Base-by-base conservation (phyloP, 2,888 invertebrate species). In the Callyntrura guangdongensis region DNA sequence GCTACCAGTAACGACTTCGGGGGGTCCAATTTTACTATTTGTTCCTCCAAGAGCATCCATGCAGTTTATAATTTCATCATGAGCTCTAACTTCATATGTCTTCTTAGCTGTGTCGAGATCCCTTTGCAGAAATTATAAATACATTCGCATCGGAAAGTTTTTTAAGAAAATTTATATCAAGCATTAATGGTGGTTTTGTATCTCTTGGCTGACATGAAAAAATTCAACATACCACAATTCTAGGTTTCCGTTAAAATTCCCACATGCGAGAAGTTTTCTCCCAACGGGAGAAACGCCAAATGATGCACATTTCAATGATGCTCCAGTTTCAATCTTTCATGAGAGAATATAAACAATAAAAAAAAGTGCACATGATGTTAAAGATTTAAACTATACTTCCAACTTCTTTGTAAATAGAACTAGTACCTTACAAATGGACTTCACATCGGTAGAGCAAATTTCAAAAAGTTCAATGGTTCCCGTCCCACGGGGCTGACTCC, bases 1-100 rank as follows among this genome's bases (percentile, higher is more conserved):
- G 93, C 98, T 97, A 5, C 98, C 99, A 5, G 99, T 99, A 0
- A 97, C 98, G 94, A 99, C 97, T 96, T 99, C 99, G 8, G 99
- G 99, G 1, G 99, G 98, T 17, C 99, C 99, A 56, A 81, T 69
- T 49, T 79, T 86, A 95, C 97, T 98, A 83, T 98, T 97, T 1
- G 97, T 95, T 0, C 99, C 99, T 1, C 98, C 99, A 93, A 99
- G 96, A 0, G 97, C 99, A 95, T 99, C 99, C 89, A 99, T 97
- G 11, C 97, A 95, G 95, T 99, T 99, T 86, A 99, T 98, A 45
- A 99, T 98, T 93, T 97, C 97, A 22, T 96, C 96, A 94, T 99
- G 99, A 14, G 96, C 97, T 93, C 97, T 96, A 0, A 97, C 97
- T 92, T 97, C 97, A 94, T 98, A 99, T 0, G 98, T 95, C 20